A percentile compares a stretch with the other conserved stretches of the same genome.
Evolutionary conservation across 2,888 invertebrate species (phyloP).

Genomic region (Zele albiditarsus): DNA sequence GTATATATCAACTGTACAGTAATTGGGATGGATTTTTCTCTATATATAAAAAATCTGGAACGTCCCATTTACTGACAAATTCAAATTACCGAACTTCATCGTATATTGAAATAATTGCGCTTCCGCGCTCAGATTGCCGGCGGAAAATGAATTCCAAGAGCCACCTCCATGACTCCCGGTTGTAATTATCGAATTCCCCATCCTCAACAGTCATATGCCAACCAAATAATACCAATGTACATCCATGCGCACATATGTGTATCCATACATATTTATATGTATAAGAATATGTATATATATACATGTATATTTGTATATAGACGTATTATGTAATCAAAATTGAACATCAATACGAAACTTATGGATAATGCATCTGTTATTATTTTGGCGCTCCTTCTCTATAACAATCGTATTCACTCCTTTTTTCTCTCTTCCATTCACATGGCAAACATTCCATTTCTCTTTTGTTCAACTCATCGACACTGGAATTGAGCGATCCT

Average conservation of each 20-base stretch:
- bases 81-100: conserved; percentile 58
- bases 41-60: too few relatives aligned
- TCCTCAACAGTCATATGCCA: conserved; percentile 3
- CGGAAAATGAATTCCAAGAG: conserved; percentile 68
- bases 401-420: conserved; percentile 48
- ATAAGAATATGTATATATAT: background rate
- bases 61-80: too few relatives aligned
- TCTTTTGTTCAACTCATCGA: too few relatives aligned
- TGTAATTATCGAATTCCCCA: conserved; percentile 70
- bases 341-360: background rate
- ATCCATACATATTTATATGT: too few relatives aligned
- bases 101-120: conserved; percentile 66
- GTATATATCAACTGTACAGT: too few relatives aligned
- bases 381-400: conserved; percentile 45
- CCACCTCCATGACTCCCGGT: conserved; percentile 72
- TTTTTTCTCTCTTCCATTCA: conserved; percentile 34
- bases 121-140: conserved; percentile 69
- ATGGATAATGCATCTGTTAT: conserved; percentile 8
- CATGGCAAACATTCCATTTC: too few relatives aligned
- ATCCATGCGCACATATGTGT: too few relatives aligned
- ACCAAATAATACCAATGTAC: background rate
- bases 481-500: conserved; percentile 69
- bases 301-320: too few relatives aligned
- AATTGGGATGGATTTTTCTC: too few relatives aligned
- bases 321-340: background rate